Conservation (phyloP, 1,140 invertebrate genomes). For the Araneus ventricosus region DNA sequence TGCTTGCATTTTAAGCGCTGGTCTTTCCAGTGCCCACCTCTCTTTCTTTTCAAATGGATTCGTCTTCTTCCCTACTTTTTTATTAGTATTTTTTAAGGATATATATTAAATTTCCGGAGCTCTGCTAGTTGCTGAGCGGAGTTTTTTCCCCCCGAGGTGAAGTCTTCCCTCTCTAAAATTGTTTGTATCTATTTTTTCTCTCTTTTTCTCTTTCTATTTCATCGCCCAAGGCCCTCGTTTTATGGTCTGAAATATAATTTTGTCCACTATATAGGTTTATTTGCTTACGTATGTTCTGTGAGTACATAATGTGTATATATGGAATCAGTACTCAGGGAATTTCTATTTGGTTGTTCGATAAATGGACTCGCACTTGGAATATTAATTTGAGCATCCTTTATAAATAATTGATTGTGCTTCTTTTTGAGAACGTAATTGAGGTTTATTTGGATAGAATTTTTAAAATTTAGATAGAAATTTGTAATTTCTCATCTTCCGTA, state of each 20-base stretch:
- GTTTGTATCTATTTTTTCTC: slow-evolving; percentile 31
- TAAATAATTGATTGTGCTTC: too few species aligned
- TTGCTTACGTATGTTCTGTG: slow-evolving; percentile 43
- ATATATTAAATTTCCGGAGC: slow-evolving; percentile 75
- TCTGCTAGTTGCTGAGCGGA: slow-evolving; percentile 64
- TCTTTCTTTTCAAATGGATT: slow-evolving; percentile 70
- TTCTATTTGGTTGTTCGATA: too few species aligned
- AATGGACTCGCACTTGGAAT: too few species aligned
- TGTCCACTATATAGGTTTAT: slow-evolving; percentile 60
- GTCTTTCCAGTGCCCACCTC: slow-evolving; percentile 19
- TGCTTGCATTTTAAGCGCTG: slow-evolving; percentile 74
- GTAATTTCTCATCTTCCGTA: too few species aligned
- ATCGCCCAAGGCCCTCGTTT: slow-evolving; percentile 47
- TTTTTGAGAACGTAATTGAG: too few species aligned
- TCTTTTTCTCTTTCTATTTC: not conserved
- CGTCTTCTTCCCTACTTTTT: slow-evolving; percentile 55
- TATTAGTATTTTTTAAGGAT: slow-evolving; percentile 69
- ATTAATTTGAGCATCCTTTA: too few species aligned
- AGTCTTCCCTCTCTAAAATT: not conserved
- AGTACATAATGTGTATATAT: not conserved
- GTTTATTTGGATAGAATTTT: too few species aligned
- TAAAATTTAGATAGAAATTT: too few species aligned
- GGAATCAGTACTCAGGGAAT: not conserved
- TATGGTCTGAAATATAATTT: slow-evolving; percentile 62
- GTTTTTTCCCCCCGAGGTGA: slow-evolving; percentile 7